Base-by-base conservation (phyloP, 2,113 vertebrate species). In the Copsychus sechellarum region DNA sequence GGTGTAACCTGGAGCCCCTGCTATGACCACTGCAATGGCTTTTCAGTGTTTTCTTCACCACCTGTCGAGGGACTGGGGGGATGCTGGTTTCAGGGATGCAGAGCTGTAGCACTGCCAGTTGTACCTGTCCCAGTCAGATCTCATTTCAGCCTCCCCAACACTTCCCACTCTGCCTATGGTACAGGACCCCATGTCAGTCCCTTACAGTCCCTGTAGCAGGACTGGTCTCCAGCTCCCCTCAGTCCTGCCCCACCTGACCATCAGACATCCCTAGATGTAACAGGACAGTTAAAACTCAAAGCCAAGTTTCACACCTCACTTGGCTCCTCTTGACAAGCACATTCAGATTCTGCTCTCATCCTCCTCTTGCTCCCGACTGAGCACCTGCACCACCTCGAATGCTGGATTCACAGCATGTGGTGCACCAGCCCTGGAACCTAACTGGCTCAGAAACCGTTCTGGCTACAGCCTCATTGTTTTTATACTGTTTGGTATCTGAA, bases 361-460 rank as follows among this genome's bases (percentile, higher is more conserved):
- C 10, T 73, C 26, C 23, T 66, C 47, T 47, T 18, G 29, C 23
- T 77, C 31, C 40, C 0, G 0, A 11, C 2, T 51, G 34, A 92
- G 14, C 47, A 62, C 11, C 69, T 77, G 45, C 56, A 47, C 15
- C 25, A 22, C 12, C 51, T 60, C 5, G 1, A 58, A 47, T 34
- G 34, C 16, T 70, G 64, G n/a, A 54, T 64, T 50, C 57, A 76
- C 33, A 60, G 57, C 11, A 56, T 0, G 0, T n/a, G n/a, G 12
- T 58, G 53, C 69, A 60, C 11, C 12, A 74, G 17, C n/a, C 34
- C 36, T 67, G 31, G n/a, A 58, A 66, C 4, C 3, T 31, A 51
- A 43, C n/a, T 56, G 67, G 43, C 31, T 88, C 24, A 84, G 54
- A 79, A 84, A 64, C 28, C 60, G 14, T 33, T 79, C 61, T 89